Base-by-base conservation (phyloP, 2,888 invertebrate genomes). In the Pedicia rivosa region DNA sequence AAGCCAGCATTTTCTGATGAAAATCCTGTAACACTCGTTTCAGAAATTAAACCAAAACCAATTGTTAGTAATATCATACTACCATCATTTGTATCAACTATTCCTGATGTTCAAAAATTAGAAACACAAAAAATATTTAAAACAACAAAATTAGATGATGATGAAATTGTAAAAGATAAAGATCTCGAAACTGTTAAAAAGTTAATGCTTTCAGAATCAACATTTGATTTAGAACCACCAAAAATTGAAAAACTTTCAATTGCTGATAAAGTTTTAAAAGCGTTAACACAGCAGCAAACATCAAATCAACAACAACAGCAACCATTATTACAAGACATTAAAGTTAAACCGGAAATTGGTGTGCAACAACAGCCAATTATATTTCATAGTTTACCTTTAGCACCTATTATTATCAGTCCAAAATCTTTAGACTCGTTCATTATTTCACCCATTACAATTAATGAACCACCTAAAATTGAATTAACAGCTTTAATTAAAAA, bases 211-310 rank as follows among this genome's bases (percentile, higher is more conserved):
- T 53, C 57, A 3, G 57, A 57, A 8, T 47, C 53, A 0, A 51
- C 52, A 1, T 53, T 58, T n/a, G 56, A 56, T 43, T 45, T 59
- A 29, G 58, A 57, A 16, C 53, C 56, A 0, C 52, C 55, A 2
- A 59, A 58, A 39, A 50, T 55, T 19, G 59, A 59, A 33, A 56
- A 55, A 35, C 53, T 56, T n/a, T 72, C 73, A 42, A 73, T 73
- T 46, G 72, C 72, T 1, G 73, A 73, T 45, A 72, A 71, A 49
- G 64, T 73, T 4, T 57, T 73, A 1, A 69, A 71, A 50, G 72
- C 71, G 5, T 54, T 62, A 4, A 59, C 67, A 60, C 55, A 71
- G 62, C 56, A 72, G 62, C 54, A 28, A 63, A 64, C 36, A 38
- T 49, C 10, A 42, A 55, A 3, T 56, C 55, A 45, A 38, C 49